phyloP scores from a whole-genome alignment of 2,797 vertebrate species.

The Myripristis jacobus region DNA sequence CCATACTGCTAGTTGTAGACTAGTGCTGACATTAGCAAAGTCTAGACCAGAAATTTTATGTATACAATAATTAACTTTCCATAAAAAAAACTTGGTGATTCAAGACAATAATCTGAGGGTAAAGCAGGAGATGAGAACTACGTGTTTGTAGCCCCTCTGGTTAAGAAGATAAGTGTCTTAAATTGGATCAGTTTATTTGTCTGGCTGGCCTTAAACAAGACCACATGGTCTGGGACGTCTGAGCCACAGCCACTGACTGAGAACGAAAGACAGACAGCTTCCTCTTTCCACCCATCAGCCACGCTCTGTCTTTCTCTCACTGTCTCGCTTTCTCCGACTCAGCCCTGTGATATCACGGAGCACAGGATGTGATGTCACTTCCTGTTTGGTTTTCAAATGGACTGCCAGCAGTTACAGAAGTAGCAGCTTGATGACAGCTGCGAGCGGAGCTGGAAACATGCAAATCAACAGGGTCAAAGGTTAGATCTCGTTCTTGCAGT shows the following conservation, averaged over 20 bases:
- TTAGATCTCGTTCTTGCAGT: constrained; percentile 46
- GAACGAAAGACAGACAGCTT: constrained; percentile 79
- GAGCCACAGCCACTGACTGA: constrained; percentile 73
- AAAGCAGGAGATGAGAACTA: constrained; percentile 43
- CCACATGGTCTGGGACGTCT: constrained; percentile 75
- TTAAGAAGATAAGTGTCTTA: constrained; percentile 76
- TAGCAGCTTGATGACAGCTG: constrained; percentile 77
- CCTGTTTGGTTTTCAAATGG: constrained; percentile 80
- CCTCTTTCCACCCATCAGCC: constrained; percentile 84
- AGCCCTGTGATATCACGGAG: constrained; percentile 82
- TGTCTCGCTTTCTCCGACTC: constrained; percentile 60
- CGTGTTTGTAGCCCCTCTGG: constrained; percentile 43
- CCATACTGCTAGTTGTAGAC: constrained; percentile 7
- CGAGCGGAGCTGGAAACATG: constrained; percentile 73
- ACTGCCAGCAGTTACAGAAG: constrained; percentile 69
- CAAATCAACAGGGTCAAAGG: constrained; percentile 75
- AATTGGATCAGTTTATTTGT: constrained; percentile 77
- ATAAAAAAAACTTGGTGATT: constrained; percentile 26
- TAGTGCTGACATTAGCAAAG: constrained; percentile 42
- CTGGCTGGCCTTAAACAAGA: constrained; percentile 76
- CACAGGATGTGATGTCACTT: constrained; percentile 86
- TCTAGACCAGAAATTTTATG: constrained; percentile 27
- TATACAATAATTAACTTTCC: constrained; percentile 20
- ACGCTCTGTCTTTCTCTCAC: constrained; percentile 71
- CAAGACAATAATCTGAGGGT: constrained; percentile 23